These are phyloP conservation scores for Dryomyza anilis DNA, from an alignment of 2,888 invertebrate species.

Conservation along the genomic window DNA sequence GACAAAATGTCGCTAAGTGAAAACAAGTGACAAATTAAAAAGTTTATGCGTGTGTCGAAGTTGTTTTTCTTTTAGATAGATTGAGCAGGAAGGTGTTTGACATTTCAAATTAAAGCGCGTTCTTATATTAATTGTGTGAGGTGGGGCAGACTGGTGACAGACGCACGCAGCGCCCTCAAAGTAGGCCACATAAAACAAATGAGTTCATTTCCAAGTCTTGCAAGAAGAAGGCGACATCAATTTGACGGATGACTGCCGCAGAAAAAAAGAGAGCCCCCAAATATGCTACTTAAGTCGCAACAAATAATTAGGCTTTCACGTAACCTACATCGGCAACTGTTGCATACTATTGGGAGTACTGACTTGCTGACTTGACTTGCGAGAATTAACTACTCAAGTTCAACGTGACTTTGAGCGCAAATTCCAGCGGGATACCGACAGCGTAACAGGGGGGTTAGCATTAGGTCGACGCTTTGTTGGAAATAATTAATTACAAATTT, in stretches of 20 bases:
- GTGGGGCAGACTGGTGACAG: background rate
- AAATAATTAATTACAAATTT: constrained; percentile 52
- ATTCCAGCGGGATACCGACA: background rate
- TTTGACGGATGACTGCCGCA: constrained; percentile 53
- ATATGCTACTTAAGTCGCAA: background rate
- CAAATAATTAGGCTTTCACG: constrained; percentile 4
- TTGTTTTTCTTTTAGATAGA: no score
- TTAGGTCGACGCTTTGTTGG: background rate
- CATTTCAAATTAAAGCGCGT: no score
- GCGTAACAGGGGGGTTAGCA: no score
- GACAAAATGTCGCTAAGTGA: no score
- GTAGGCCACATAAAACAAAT: constrained; percentile 48
- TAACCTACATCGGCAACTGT: background rate
- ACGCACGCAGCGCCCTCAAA: constrained; percentile 40
- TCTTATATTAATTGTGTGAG: background rate
- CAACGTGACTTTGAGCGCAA: constrained; percentile 35
- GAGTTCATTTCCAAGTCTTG: constrained; percentile 50
- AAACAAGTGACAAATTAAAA: no score
- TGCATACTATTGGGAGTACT: constrained; percentile 10
- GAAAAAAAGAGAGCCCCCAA: background rate
- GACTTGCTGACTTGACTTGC: constrained; percentile 43
- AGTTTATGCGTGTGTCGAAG: no score
- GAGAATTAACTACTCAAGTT: constrained; percentile 51
- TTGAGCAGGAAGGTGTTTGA: no score
- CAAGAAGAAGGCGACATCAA: constrained; percentile 20